phyloP scores from a whole-genome alignment of 2,888 invertebrate species.

The Aporophyla nigra region DNA sequence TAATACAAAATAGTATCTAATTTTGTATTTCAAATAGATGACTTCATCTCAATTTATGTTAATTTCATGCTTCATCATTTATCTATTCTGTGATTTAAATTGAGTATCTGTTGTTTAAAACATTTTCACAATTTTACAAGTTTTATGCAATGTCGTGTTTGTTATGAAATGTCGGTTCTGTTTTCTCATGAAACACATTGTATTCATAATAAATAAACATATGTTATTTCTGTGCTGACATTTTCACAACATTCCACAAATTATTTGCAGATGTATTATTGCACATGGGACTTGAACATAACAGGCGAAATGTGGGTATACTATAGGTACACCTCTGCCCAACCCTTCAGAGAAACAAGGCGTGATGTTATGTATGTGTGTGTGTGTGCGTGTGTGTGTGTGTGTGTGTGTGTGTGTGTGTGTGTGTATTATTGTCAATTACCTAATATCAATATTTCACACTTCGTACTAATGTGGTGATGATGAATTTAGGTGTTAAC shows the following conservation, averaged over 20 bases:
- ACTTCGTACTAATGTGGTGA: neutral
- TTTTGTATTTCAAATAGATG: conserved; percentile 1
- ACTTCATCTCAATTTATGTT: conserved; percentile 9
- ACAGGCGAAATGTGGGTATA: no score
- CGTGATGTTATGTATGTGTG: no score
- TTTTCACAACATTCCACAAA: neutral
- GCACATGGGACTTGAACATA: no score
- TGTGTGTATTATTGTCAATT: neutral
- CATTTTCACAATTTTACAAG: conserved; percentile 18
- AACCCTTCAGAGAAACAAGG: no score
- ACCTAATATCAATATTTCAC: neutral
- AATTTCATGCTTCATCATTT: conserved; percentile 6
- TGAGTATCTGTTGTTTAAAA: conserved; percentile 12
- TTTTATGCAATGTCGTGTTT: neutral
- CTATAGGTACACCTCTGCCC: no score
- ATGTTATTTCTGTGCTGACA: conserved; percentile 9
- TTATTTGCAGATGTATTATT: conserved; percentile 7
- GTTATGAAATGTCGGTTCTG: neutral
- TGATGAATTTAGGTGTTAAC: neutral
- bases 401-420: no score
- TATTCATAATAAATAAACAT: neutral
- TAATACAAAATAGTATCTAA: neutral
- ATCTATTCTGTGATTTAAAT: conserved; percentile 20
- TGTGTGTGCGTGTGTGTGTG: no score
- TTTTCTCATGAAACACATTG: neutral